Evolutionary conservation across 2,797 vertebrate species (phyloP).

Genomic region (Meriones psammophilus): DNA sequence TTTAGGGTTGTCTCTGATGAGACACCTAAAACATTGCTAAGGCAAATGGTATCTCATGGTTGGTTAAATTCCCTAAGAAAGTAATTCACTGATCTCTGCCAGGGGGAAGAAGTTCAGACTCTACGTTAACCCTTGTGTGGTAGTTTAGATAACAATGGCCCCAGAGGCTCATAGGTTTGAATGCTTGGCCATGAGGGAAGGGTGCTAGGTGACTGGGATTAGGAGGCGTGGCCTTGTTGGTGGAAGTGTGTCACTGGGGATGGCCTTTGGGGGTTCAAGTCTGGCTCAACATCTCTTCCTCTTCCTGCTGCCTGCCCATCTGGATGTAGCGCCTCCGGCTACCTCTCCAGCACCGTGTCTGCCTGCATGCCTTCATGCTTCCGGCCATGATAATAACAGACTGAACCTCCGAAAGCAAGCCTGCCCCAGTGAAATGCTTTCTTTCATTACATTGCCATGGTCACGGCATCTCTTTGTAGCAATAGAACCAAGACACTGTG

Average conservation of each 20-base stretch:
- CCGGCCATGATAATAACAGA: neutral
- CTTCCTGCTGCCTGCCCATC: neutral
- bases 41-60: neutral
- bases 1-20: conserved; percentile 2
- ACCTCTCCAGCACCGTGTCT: neutral
- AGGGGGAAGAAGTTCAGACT: neutral
- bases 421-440: neutral
- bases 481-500: neutral
- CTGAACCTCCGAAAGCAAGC: neutral
- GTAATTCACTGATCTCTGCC: neutral
- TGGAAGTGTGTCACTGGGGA: no score
- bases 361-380: neutral
- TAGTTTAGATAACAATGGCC: neutral
- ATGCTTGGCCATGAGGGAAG: neutral
- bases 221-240: neutral
- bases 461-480: neutral
- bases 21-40: conserved; percentile 6
- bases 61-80: conserved; percentile 38
- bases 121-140: neutral
- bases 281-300: neutral
- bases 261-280: neutral
- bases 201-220: neutral
- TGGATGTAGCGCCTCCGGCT: neutral
- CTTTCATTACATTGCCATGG: neutral
- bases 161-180: neutral